These are phyloP conservation scores for Hycleus cichorii DNA, from an alignment of 1,140 invertebrate genomes.

Conservation along the genomic window DNA sequence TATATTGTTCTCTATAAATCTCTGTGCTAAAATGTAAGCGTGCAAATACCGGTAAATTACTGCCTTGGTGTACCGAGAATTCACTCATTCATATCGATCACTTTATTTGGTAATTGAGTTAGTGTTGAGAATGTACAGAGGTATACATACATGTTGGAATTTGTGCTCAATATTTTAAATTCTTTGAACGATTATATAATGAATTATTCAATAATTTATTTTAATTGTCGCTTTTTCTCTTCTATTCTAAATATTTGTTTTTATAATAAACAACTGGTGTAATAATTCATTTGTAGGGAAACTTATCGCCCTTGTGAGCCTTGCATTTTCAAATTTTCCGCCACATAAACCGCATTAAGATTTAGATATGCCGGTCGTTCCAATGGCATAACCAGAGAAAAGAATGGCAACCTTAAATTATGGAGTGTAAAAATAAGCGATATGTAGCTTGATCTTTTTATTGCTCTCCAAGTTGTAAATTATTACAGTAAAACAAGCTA, in stretches of 20 bases:
- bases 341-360: constrained; percentile 34
- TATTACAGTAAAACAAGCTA: constrained; percentile 25
- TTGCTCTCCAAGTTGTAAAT: constrained; percentile 33
- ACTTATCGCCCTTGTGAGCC: constrained; percentile 21
- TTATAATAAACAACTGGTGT: constrained; percentile 3
- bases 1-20: constrained; percentile 29
- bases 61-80: constrained; percentile 24
- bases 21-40: constrained; percentile 28
- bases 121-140: no score
- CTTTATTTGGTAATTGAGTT: constrained; percentile 28
- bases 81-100: constrained; percentile 26
- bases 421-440: constrained; percentile 37
- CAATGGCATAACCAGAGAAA: constrained; percentile 6
- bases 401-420: constrained; percentile 31
- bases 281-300: constrained; percentile 27
- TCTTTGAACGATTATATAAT: no score
- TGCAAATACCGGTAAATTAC: constrained; percentile 30
- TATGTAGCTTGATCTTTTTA: constrained; percentile 37
- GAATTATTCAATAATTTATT: no score
- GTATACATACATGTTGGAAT: no score
- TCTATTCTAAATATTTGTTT: no score
- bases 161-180: no score
- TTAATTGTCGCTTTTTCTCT: no score
- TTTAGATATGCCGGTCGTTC: constrained; percentile 27
- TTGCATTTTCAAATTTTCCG: constrained; percentile 35